phyloP scores from a whole-genome alignment of 2,888 invertebrate genomes.

The Adela reaumurella region DNA sequence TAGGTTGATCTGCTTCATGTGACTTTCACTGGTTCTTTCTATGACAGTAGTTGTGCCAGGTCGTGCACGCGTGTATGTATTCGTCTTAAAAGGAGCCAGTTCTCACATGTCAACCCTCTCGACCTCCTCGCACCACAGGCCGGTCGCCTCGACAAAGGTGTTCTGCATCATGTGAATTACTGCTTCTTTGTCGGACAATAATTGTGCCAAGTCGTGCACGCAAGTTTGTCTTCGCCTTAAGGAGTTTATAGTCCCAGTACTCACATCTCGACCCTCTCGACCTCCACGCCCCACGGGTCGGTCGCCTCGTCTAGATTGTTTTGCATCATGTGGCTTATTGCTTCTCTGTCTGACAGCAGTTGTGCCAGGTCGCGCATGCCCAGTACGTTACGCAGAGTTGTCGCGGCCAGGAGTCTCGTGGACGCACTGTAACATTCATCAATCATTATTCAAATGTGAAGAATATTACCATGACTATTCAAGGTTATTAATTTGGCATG shows the following conservation, averaged over 20 bases:
- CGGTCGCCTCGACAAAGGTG: constrained; percentile 81
- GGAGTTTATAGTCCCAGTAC: too few species aligned
- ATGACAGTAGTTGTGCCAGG: constrained; percentile 86
- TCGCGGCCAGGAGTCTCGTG: constrained; percentile 77
- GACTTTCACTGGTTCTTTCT: constrained; percentile 88
- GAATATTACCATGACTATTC: too few species aligned
- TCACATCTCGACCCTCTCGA: constrained; percentile 93
- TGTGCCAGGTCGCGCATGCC: constrained; percentile 91
- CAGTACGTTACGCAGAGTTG: constrained; percentile 83
- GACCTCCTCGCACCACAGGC: constrained; percentile 91
- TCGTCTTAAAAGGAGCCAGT: too few species aligned
- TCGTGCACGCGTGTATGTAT: constrained; percentile 90
- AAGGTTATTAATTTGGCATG: too few species aligned
- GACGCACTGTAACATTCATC: constrained; percentile 66
- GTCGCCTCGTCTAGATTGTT: constrained; percentile 80
- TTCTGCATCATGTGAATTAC: constrained; percentile 89
- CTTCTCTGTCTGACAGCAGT: constrained; percentile 86
- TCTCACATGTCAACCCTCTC: constrained; percentile 94
- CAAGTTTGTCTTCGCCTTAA: too few species aligned
- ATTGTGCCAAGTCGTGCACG: constrained; percentile 88
- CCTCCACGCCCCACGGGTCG: constrained; percentile 91
- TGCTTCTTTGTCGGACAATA: constrained; percentile 86
- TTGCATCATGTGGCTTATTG: constrained; percentile 90
- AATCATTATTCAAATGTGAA: too few species aligned
- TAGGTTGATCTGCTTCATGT: constrained; percentile 81